Conservation (phyloP, 1,140 invertebrate species). For the Bombus picipes region DNA sequence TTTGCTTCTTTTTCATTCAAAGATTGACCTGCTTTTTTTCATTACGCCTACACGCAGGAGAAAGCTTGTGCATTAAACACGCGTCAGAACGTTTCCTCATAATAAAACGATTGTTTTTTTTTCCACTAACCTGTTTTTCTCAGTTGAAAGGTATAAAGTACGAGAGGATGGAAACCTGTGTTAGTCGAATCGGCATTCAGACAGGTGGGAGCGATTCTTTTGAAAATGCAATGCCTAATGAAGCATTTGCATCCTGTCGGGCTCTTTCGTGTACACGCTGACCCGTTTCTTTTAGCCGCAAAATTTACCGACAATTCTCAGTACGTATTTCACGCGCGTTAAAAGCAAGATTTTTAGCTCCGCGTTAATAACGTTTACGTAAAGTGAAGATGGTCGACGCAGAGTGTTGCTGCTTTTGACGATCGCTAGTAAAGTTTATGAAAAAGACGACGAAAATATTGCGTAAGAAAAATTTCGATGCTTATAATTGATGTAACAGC, state of each 20-base stretch:
- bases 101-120: conserved; percentile 8
- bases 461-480: background rate
- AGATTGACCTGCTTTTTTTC: background rate
- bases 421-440: background rate
- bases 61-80: background rate
- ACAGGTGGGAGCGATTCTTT: conserved; percentile 31
- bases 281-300: conserved; percentile 36
- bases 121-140: conserved; percentile 29
- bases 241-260: conserved; percentile 47
- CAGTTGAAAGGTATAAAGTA: conserved; percentile 25
- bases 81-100: conserved; percentile 10
- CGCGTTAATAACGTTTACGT: conserved; percentile 38
- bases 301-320: conserved; percentile 43
- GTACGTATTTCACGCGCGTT: conserved; percentile 34
- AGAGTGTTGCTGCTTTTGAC: background rate
- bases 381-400: background rate
- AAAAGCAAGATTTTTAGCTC: conserved; percentile 35
- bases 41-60: background rate
- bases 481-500: background rate
- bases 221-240: conserved; percentile 55
- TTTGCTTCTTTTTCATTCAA: background rate
- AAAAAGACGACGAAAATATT: background rate
- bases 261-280: conserved; percentile 25
- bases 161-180: conserved; percentile 24
- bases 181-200: conserved; percentile 28